phyloP scores from a whole-genome alignment of 2,888 invertebrate species.

The Oscheius sp. region DNA sequence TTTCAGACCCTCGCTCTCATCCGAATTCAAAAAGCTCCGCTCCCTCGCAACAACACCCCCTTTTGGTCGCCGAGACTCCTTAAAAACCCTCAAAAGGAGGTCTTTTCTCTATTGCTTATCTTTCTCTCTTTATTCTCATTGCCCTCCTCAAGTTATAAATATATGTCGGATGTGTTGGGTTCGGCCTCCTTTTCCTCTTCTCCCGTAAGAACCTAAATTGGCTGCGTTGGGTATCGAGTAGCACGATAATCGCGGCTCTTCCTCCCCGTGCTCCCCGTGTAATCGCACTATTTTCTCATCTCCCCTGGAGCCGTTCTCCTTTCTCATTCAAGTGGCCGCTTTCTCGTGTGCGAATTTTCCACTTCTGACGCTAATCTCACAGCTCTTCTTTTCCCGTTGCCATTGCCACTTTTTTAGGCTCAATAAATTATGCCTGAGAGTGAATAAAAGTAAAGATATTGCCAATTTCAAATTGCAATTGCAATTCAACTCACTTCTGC shows the following conservation, averaged over 20 bases:
- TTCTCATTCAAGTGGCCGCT: conserved; percentile 1
- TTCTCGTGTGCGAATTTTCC: conserved; percentile 21
- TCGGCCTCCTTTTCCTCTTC: neutral
- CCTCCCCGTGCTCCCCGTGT: conserved; percentile 22
- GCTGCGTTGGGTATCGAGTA: conserved; percentile 31
- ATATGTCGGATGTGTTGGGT: no score
- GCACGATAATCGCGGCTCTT: conserved; percentile 35
- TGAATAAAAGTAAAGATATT: no score
- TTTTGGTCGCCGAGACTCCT: no score
- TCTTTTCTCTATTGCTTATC: neutral
- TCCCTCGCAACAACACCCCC: conserved; percentile 8
- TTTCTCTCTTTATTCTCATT: neutral
- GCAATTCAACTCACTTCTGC: neutral
- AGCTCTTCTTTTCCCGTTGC: neutral
- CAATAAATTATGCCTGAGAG: neutral
- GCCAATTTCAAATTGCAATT: no score
- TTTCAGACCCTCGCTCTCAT: conserved; percentile 25
- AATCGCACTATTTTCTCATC: conserved; percentile 25
- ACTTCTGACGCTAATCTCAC: conserved; percentile 25
- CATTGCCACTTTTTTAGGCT: neutral
- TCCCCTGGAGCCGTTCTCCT: neutral
- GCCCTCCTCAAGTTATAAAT: no score
- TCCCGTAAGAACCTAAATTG: conserved; percentile 29
- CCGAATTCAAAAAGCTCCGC: conserved; percentile 22
- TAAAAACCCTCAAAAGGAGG: no score